Conservation (phyloP, 2,113 vertebrate genomes). For the Donacobius atricapilla region DNA sequence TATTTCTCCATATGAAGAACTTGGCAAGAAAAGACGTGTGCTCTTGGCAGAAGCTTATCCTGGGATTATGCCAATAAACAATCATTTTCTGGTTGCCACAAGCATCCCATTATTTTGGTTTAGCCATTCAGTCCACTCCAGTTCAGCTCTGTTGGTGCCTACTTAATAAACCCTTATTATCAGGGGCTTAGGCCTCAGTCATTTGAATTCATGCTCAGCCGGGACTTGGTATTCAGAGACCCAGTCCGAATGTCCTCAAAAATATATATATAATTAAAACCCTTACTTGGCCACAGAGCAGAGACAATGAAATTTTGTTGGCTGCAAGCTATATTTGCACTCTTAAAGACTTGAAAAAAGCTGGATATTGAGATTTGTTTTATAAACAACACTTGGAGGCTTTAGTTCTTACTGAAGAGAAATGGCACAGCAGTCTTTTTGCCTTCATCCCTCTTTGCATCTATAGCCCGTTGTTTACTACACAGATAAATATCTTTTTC, state of each 20-base stretch:
- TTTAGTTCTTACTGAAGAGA: background rate
- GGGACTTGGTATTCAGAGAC: background rate
- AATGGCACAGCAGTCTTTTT: background rate
- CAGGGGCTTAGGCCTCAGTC: constrained; percentile 8
- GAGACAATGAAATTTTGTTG: background rate
- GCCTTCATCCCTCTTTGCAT: background rate
- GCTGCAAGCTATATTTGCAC: constrained; percentile 27
- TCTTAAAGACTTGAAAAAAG: constrained; percentile 28
- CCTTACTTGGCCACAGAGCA: background rate
- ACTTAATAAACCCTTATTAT: constrained; percentile 56
- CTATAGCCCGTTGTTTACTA: background rate
- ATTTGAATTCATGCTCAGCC: constrained; percentile 30
- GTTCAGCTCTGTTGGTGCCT: constrained; percentile 3
- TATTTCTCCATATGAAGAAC: constrained; percentile 47
- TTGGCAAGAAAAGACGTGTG: background rate
- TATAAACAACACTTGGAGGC: constrained; percentile 25
- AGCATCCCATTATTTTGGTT: constrained; percentile 45
- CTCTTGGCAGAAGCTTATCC: constrained; percentile 51
- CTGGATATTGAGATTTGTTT: constrained; percentile 42
- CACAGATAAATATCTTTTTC: background rate
- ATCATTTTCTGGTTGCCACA: constrained; percentile 62
- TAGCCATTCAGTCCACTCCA: constrained; percentile 27
- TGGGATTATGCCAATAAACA: constrained; percentile 54
- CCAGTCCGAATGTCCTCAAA: background rate
- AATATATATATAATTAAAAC: background rate